These are phyloP conservation scores for Caenorhabditis sp. DNA, from an alignment of 2,888 invertebrate genomes.

Conservation along the genomic window DNA sequence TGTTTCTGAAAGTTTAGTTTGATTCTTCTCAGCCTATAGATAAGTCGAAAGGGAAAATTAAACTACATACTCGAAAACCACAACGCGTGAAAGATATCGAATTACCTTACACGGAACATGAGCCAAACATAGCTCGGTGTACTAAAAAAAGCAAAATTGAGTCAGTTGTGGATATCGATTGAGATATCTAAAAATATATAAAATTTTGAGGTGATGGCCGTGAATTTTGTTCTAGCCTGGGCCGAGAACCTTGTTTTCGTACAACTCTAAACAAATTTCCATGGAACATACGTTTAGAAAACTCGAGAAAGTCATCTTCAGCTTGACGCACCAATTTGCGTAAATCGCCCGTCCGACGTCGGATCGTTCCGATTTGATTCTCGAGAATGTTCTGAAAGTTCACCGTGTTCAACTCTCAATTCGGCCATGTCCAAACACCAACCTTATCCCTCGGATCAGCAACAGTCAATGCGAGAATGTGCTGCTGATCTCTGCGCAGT, in stretches of 20 bases:
- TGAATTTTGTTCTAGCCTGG: no score
- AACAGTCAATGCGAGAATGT: constrained; percentile 61
- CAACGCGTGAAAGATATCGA: no score
- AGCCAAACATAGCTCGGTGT: no score
- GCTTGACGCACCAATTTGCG: constrained; percentile 64
- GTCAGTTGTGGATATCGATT: no score
- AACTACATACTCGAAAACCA: no score
- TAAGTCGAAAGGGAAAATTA: no score
- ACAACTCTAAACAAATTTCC: background rate
- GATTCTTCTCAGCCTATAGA: background rate
- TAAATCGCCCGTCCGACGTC: constrained; percentile 59
- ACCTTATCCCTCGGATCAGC: constrained; percentile 69
- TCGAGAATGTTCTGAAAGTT: constrained; percentile 71
- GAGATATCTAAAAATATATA: no score
- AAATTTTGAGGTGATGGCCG: no score
- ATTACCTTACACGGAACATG: no score
- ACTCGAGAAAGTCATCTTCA: constrained; percentile 68
- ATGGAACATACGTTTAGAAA: constrained; percentile 53
- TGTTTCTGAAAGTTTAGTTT: constrained; percentile 38
- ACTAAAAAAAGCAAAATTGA: no score
- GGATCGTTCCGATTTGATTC: constrained; percentile 68
- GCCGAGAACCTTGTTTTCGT: background rate
- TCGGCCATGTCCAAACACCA: no score
- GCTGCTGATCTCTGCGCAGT: constrained; percentile 64
- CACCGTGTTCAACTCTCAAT: background rate